Base-by-base conservation (phyloP, 2,797 vertebrate species). In the Myotis vivesi region DNA sequence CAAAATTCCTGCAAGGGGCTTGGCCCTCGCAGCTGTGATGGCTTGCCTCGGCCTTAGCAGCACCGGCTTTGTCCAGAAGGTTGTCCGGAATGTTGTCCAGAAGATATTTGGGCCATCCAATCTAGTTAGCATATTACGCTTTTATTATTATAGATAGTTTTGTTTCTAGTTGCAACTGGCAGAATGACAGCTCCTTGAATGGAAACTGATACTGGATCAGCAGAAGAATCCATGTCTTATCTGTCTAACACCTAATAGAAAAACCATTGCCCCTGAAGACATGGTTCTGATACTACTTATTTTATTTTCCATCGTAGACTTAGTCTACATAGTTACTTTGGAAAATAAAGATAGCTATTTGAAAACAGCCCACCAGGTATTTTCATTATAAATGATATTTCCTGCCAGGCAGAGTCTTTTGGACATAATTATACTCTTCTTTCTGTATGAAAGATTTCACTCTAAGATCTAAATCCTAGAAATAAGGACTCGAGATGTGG, bases 381-480 rank as follows among this genome's bases (percentile, higher is more conserved):
- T 93, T 95, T 87, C 66, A 76, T 79, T 71, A 44, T 73, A 91
- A 88, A 77, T 59, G 89, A 36, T 79, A 84, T 57, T 22, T 41
- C 10, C 20, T 55, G 36, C 11, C 33, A 94, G 77, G 38, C 23
- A 64, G 38, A 72, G 9, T 44, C 12, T 84, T 83, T 66, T 38
- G 30, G 25, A 87, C 2, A 17, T 64, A 38, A 71, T 51, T 64
- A 68, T 0, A 90, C 30, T 80, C 13, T 28, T 57, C 7, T 12
- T 57, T 93, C 66, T 28, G 3, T 57, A 72, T 19, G 4, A 8
- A 5, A 85, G 69, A n/a, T 41, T 75, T 85, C 33, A 51, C 11
- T 85, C 41, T 89, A 75, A 83, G 41, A 46, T 62, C 5, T 53
- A 25, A 9, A 23, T 53, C 19, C 17, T 51, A 91, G 62, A 91